A percentile compares a stretch with the other conserved stretches of the same genome.
These are phyloP conservation scores for Cordilura impudica DNA, from an alignment of 2,888 invertebrate species.

Conservation along the genomic window DNA sequence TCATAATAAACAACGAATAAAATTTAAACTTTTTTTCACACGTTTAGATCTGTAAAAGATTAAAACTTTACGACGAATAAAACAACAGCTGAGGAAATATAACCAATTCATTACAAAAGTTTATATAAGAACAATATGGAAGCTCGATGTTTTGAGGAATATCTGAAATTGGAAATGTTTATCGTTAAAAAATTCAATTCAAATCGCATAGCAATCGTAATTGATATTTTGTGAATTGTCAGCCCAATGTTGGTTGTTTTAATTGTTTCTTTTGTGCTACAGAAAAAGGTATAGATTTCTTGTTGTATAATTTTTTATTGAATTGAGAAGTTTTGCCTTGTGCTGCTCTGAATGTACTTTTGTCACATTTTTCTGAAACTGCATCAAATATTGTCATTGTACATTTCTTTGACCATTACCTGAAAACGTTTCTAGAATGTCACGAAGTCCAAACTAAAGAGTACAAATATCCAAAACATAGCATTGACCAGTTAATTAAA, in stretches of 20 bases:
- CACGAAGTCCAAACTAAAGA: constrained; percentile 71
- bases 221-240: not conserved
- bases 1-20: constrained; percentile 76
- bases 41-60: constrained; percentile 76
- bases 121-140: constrained; percentile 75
- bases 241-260: not conserved
- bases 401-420: constrained; percentile 67
- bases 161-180: constrained; percentile 67
- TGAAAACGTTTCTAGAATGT: constrained; percentile 75
- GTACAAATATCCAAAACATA: constrained; percentile 76
- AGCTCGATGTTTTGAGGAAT: constrained; percentile 76
- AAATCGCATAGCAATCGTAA: not conserved
- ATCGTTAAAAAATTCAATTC: no score
- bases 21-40: constrained; percentile 77
- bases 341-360: constrained; percentile 51
- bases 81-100: constrained; percentile 76
- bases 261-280: not conserved
- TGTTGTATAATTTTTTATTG: not conserved
- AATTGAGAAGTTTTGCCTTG: no score
- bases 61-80: constrained; percentile 76
- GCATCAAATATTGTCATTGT: not conserved
- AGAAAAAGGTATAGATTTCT: not conserved
- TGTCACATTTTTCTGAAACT: constrained; percentile 16
- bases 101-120: constrained; percentile 76
- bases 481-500: constrained; percentile 75